Evolutionary conservation across 2,888 invertebrate genomes (phyloP).

Genomic region (Acanthococcus lagerstroemiae): DNA sequence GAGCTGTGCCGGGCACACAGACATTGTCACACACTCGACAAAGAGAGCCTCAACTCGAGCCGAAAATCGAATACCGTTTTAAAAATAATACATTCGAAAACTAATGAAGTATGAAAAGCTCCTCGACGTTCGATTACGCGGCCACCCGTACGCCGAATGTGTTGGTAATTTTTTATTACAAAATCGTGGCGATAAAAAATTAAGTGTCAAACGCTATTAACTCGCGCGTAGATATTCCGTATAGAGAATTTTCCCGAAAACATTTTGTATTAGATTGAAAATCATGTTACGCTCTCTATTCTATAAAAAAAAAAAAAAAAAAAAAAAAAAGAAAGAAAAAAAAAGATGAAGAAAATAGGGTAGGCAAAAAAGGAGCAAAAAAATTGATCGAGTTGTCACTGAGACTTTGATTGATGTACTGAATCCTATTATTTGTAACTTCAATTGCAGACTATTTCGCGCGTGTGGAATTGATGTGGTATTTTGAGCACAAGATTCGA

Average conservation of each 20-base stretch:
- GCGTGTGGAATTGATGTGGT: too few relatives aligned
- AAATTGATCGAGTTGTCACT: constrained; percentile 8
- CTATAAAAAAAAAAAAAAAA: neutral
- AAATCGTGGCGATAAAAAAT: neutral
- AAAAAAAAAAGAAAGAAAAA: too few relatives aligned
- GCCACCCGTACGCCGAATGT: neutral
- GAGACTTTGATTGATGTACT: constrained; percentile 4
- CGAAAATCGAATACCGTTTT: too few relatives aligned
- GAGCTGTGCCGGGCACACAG: too few relatives aligned
- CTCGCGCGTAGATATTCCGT: neutral
- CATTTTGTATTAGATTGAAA: neutral
- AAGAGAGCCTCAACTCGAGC: too few relatives aligned
- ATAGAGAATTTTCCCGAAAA: neutral
- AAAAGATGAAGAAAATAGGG: too few relatives aligned
- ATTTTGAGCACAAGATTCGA: too few relatives aligned
- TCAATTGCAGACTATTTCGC: constrained; percentile 1
- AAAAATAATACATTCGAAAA: too few relatives aligned
- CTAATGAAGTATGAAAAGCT: neutral
- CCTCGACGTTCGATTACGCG: neutral
- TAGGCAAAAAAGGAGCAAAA: neutral
- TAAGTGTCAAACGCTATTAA: neutral
- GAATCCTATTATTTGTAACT: constrained; percentile 3
- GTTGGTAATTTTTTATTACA: neutral
- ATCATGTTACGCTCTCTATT: neutral
- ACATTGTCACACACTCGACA: too few relatives aligned